Base-by-base conservation (phyloP, 2,888 invertebrate species). In the Amphipyra tragopoginis region DNA sequence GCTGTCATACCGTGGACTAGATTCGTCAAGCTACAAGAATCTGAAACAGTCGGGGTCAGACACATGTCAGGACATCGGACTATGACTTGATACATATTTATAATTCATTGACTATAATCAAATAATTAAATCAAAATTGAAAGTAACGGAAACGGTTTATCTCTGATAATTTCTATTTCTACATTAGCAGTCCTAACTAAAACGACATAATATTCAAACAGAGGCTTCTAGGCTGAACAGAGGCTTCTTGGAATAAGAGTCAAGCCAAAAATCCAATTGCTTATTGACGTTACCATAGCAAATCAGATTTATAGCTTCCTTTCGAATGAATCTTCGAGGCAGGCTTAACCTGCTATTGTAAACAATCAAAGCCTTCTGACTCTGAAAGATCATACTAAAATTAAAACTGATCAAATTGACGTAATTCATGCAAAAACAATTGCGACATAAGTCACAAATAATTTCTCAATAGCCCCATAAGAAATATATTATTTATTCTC, bases 1-100 rank as follows among this genome's bases (percentile, higher is more conserved):
- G 11, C 42, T 57, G 36, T 44, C 34, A 26, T 51, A 6, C 14
- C 29, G 33, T 34, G 38, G 38, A 49, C 21, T 21, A 21, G 21
- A 21, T 49, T 49, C 15, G 15, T 47, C 21, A 53, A 56, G 7
- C 15, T 62, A 21, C 42, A 21, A 59, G 6, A 58, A 73, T 55
- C 44, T 59, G 21, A n/a, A 45, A 40, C 47, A 47, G 26, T 45
- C 45, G 6, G 47, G 40, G 55, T 62, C 47, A 56, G 54, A 53
- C 54, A 58, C 14, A 14, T 53, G 54, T 52, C 55, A 60, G 14
- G 15, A 57, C 40, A 39, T 33, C 38, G 47, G 11, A 59, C 49
- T 15, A 29, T 14, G 38, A 55, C 26, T 43, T 34, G 34, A 48
- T 54, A 10, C 10, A 10, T 59, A 51, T 21, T 51, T 48, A 61